Conservation (phyloP, 2,797 vertebrate species). For the Sebastes trivittatus region DNA sequence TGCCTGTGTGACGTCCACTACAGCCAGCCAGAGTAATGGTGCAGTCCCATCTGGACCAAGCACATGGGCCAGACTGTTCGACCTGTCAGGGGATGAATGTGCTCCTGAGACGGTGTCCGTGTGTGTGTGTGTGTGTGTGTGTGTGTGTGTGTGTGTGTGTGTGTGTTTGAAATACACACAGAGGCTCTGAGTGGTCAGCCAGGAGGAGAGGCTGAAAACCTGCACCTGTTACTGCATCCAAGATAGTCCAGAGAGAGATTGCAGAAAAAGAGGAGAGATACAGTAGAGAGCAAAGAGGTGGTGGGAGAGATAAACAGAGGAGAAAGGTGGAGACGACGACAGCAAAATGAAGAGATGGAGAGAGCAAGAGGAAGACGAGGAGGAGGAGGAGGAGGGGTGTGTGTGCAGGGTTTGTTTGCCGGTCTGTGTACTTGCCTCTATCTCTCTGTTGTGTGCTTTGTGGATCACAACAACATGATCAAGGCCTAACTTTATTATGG, state of each 20-base stretch:
- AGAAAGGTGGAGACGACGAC: constrained; percentile 6
- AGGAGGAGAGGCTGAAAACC: constrained; percentile 47
- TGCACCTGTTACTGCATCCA: constrained; percentile 56
- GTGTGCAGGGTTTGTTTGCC: constrained; percentile 40
- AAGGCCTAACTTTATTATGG: constrained; percentile 74
- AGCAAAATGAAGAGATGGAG: constrained; percentile 8
- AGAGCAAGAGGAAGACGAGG: background rate
- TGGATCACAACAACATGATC: constrained; percentile 71
- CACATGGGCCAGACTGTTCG: constrained; percentile 59
- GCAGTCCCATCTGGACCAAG: constrained; percentile 65
- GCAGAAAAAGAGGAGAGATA: constrained; percentile 4
- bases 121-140: constrained; percentile 13
- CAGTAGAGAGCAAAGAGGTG: constrained; percentile 8
- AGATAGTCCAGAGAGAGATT: constrained; percentile 8
- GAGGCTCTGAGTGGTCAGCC: constrained; percentile 53
- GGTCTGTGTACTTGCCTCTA: constrained; percentile 40
- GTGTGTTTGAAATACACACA: constrained; percentile 38
- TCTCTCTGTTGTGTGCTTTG: constrained; percentile 58
- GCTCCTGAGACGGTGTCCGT: constrained; percentile 21
- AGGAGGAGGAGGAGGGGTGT: background rate
- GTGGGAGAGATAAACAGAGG: constrained; percentile 1
- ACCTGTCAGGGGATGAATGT: constrained; percentile 61
- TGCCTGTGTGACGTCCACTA: constrained; percentile 29
- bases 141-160: constrained; percentile 15
- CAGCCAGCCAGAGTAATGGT: constrained; percentile 60